Percentiles rank a stretch among this genome's conserved stretches.
phyloP scores from a whole-genome alignment of 2,113 vertebrate species.

The Phyllopteryx taeniolatus region DNA sequence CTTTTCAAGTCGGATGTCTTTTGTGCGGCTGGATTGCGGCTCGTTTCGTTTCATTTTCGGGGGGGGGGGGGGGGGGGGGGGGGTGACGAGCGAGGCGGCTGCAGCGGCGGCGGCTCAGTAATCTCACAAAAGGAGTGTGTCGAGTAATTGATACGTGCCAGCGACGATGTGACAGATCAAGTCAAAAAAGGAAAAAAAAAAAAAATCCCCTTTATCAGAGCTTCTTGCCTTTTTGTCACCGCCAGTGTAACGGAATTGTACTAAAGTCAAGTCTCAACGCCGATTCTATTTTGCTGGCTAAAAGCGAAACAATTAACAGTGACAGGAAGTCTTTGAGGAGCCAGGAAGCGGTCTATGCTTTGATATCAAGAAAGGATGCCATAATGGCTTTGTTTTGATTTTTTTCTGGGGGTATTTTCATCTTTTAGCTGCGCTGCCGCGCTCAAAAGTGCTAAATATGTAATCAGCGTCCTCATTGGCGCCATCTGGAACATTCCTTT shows the following conservation, averaged over 20 bases:
- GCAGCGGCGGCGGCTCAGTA: constrained; percentile 12
- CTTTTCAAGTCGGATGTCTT: constrained; percentile 2
- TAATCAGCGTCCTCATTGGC: constrained; percentile 65
- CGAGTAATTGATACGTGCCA: constrained; percentile 26
- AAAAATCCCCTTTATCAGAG: neutral
- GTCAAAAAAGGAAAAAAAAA: neutral
- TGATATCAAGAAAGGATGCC: neutral
- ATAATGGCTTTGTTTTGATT: neutral
- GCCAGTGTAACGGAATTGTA: neutral
- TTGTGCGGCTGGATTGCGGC: neutral
- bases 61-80: too few relatives aligned
- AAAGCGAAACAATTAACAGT: neutral
- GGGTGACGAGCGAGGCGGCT: constrained; percentile 2
- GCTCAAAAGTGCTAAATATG: constrained; percentile 54
- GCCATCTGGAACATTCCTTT: constrained; percentile 60
- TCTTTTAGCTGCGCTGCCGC: constrained; percentile 2
- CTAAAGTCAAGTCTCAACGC: neutral
- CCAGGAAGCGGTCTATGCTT: neutral
- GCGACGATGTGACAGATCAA: neutral
- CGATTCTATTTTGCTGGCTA: neutral
- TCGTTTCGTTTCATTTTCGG: constrained; percentile 7
- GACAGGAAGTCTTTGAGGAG: neutral
- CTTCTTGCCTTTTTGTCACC: neutral
- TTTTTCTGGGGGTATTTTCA: too few relatives aligned
- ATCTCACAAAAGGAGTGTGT: constrained; percentile 7